Base-by-base conservation (phyloP, 2,113 vertebrate genomes). In the Chrysemys picta region DNA sequence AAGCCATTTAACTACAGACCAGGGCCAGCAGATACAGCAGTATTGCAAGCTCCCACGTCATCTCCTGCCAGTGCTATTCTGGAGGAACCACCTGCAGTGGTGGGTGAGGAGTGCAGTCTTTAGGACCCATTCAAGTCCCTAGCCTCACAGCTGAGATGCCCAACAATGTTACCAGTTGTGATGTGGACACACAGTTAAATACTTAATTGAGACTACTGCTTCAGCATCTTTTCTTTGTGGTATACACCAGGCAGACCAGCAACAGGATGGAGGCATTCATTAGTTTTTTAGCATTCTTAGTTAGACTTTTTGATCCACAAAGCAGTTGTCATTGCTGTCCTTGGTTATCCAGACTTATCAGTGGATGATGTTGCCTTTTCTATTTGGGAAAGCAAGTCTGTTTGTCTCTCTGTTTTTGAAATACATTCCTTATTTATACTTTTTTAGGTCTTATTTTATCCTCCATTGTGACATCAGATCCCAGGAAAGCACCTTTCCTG, bases 391-490 rank as follows among this genome's bases (percentile, higher is more conserved):
- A 80, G 89, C 7, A 50, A 62, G 10, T n/a, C 7, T 5, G 1
- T 72, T 29, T 47, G 93, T 62, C 29, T 31, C 29, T 62, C 21
- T 54, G 1, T 54, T 8, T 47, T 3, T 84, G 85, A 5, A 59
- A 35, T 19, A 57, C 47, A 88, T 85, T 80, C 82, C 90, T 93
- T 53, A 50, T 90, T 93, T 93, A 42, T 79, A 85, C 80, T 91
- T 54, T 79, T 50, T 50, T 95, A 99, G 99, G 99, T 53, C 94
- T 99, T 82, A 96, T 99, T 91, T 94, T 99, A 50, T 95, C 97
- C 6, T 96, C 98, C 38, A 84, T 99, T 45, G 97, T 99, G 95
- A 98, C 95, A 27, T 31, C 91, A 1, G 97, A 98, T 54, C 98
- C 99, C 10, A 98, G 96, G 25, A 96, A 98, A 95, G 87, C 89